phyloP scores from a whole-genome alignment of 2,888 invertebrate species.

The Volucella zonaria region DNA sequence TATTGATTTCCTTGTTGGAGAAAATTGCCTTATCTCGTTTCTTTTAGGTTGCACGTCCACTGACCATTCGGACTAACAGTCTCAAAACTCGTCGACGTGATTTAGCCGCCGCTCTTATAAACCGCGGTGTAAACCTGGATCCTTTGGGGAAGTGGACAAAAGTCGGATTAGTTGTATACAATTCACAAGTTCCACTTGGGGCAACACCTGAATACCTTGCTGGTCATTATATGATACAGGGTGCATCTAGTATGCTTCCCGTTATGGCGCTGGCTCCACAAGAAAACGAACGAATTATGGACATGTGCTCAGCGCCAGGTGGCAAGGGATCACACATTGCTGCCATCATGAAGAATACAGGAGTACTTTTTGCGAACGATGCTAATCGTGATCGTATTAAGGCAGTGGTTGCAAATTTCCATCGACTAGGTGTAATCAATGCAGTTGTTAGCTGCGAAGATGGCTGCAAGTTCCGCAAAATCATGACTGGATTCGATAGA shows the following conservation, averaged over 20 bases:
- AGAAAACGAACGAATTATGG: slow-evolving; percentile 96
- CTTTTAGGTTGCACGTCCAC: slow-evolving; percentile 88
- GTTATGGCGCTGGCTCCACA: slow-evolving; percentile 99
- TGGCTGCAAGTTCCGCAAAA: slow-evolving; percentile 92
- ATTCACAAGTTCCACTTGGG: slow-evolving; percentile 97
- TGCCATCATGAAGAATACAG: slow-evolving; percentile 99
- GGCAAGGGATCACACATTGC: slow-evolving; percentile 99
- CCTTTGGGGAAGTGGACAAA: slow-evolving; percentile 99
- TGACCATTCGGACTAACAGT: slow-evolving; percentile 97
- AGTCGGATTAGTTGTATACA: slow-evolving; percentile 97
- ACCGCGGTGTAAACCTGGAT: slow-evolving; percentile 98
- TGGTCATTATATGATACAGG: slow-evolving; percentile 98
- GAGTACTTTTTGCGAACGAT: slow-evolving; percentile 97
- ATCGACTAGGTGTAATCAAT: slow-evolving; percentile 97
- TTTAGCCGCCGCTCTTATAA: slow-evolving; percentile 96
- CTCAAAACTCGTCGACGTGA: slow-evolving; percentile 96
- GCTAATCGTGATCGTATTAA: slow-evolving; percentile 93
- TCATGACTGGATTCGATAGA: slow-evolving; percentile 96
- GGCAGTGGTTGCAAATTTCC: slow-evolving; percentile 97
- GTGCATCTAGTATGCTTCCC: slow-evolving; percentile 97
- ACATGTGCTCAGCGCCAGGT: slow-evolving; percentile 99
- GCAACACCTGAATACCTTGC: slow-evolving; percentile 99
- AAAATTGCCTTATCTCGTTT: not conserved
- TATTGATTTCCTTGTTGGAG: not conserved
- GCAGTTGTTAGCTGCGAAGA: slow-evolving; percentile 94